Evolutionary conservation across 2,113 vertebrate species (phyloP).

Genomic region (Probosciger aterrimus): DNA sequence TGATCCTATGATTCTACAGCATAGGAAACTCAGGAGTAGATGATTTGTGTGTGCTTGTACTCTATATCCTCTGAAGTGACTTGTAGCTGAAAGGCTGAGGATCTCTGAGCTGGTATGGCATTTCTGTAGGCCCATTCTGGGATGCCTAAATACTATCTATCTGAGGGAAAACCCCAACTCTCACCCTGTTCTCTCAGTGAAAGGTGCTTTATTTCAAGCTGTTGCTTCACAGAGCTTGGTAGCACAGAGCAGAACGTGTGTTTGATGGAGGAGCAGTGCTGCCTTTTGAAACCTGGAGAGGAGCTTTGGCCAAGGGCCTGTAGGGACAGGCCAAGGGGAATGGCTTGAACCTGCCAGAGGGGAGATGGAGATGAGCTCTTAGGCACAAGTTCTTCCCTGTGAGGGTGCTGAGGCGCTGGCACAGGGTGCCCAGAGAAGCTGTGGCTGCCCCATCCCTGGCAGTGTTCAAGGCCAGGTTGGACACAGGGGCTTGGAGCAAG

Average conservation of each 20-base stretch:
- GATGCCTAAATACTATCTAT: fast-evolving
- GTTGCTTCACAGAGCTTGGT: background rate
- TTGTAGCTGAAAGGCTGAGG: background rate
- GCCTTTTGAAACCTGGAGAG: background rate
- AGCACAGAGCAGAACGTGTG: fast-evolving
- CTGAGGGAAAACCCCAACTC: background rate
- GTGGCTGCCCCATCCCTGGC: no score
- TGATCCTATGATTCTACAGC: background rate
- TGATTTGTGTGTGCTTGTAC: background rate
- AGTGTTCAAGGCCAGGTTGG: no score
- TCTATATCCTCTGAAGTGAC: background rate
- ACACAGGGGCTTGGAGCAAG: no score
- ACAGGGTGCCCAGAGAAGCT: no score
- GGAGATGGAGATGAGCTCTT: no score
- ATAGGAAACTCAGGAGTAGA: background rate
- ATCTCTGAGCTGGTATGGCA: fast-evolving
- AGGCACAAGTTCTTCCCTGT: no score
- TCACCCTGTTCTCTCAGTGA: background rate
- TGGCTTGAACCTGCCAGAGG: background rate
- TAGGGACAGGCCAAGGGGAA: background rate
- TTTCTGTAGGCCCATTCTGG: background rate
- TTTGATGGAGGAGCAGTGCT: background rate
- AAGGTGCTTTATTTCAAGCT: background rate
- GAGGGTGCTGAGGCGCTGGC: no score
- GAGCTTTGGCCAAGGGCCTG: background rate